Conservation (phyloP, 2,797 vertebrate species). For the Cercopithecus neglectus region DNA sequence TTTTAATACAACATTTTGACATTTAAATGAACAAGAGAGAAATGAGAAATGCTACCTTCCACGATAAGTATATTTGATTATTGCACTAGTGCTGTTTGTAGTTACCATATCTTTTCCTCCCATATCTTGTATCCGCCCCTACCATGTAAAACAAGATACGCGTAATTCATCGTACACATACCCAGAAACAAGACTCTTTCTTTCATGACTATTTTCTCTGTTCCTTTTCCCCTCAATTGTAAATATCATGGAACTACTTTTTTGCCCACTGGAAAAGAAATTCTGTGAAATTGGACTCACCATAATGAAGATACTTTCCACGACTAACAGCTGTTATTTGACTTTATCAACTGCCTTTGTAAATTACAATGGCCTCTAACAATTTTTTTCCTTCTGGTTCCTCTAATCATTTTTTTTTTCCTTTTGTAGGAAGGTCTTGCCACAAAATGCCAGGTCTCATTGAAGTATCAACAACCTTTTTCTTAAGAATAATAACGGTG, state of each 20-base stretch:
- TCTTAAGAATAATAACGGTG: background rate
- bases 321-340: background rate
- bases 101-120: background rate
- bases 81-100: background rate
- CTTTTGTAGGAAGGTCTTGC: background rate
- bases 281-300: background rate
- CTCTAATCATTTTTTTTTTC: background rate
- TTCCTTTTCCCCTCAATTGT: background rate
- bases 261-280: background rate
- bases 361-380: background rate
- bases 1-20: background rate
- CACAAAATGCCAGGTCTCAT: background rate
- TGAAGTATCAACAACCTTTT: background rate
- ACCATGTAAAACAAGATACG: background rate
- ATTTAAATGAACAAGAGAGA: background rate
- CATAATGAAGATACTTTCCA: background rate
- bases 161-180: background rate
- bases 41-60: background rate
- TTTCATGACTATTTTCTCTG: background rate
- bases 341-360: background rate
- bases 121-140: too few species aligned
- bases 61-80: background rate
- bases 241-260: background rate
- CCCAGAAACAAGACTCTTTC: background rate
- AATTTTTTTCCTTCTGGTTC: background rate